phyloP scores from a whole-genome alignment of 1,140 invertebrate genomes.

The Lasioglossum albipes region DNA sequence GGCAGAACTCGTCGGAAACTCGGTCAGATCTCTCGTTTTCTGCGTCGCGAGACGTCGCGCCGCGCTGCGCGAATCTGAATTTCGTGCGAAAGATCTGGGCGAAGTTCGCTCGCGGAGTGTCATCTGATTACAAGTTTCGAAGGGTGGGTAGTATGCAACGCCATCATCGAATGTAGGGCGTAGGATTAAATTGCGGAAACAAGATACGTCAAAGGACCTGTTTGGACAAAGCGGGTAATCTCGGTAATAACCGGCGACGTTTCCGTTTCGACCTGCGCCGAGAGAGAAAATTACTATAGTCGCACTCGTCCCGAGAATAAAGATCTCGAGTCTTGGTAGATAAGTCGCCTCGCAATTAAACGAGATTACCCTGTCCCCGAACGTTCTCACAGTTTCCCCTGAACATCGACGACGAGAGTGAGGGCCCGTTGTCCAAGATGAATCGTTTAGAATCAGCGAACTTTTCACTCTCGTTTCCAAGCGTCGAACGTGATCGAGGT shows the following conservation, averaged over 20 bases:
- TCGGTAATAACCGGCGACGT: neutral
- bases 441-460: too few relatives aligned
- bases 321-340: too few relatives aligned
- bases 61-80: neutral
- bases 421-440: too few relatives aligned
- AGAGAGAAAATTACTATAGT: too few relatives aligned
- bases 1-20: slow-evolving; percentile 36
- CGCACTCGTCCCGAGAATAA: too few relatives aligned
- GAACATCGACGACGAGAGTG: too few relatives aligned
- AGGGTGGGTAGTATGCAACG: neutral
- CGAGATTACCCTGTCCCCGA: too few relatives aligned
- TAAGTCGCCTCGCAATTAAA: too few relatives aligned
- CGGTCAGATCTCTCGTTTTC: slow-evolving; percentile 37
- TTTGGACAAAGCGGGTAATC: neutral
- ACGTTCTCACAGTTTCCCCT: too few relatives aligned
- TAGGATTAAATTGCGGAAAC: neutral
- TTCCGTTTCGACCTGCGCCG: neutral
- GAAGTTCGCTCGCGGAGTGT: neutral
- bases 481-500: slow-evolving; percentile 3
- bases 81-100: slow-evolving; percentile 3
- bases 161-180: neutral
- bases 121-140: neutral
- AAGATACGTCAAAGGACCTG: neutral
- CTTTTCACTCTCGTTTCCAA: neutral
- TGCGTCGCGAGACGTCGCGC: neutral